Conservation (phyloP, 2,113 vertebrate genomes). For the Epinephelus moara region DNA sequence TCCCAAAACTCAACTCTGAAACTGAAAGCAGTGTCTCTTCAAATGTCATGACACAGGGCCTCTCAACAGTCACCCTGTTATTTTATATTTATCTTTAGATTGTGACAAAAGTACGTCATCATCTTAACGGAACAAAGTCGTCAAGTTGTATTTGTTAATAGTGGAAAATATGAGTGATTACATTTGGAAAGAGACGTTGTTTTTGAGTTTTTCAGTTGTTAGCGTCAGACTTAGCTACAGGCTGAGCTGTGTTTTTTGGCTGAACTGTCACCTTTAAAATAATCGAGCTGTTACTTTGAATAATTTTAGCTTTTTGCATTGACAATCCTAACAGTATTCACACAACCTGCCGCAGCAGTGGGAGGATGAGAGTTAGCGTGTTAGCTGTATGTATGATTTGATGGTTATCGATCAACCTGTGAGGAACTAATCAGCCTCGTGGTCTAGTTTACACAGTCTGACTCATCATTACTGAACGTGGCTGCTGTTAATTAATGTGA, state of each 20-base stretch:
- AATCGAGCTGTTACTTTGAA: slow-evolving; percentile 17
- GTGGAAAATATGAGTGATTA: too few relatives aligned
- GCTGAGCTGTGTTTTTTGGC: neutral
- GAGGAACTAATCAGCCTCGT: neutral
- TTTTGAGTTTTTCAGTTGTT: too few relatives aligned
- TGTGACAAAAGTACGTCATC: neutral
- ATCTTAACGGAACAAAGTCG: neutral
- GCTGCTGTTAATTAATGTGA: neutral
- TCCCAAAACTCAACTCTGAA: neutral
- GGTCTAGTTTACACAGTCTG: slow-evolving; percentile 1
- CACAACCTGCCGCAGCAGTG: neutral
- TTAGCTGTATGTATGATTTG: neutral
- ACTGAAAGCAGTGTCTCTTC: too few relatives aligned
- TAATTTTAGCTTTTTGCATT: slow-evolving; percentile 20
- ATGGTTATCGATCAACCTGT: neutral
- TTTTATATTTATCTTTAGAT: neutral
- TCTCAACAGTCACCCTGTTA: too few relatives aligned
- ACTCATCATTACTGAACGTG: neutral
- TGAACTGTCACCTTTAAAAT: neutral
- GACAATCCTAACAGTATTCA: slow-evolving; percentile 69
- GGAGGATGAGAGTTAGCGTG: neutral
- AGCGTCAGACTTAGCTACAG: neutral
- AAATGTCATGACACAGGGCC: too few relatives aligned
- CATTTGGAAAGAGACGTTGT: neutral
- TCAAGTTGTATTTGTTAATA: too few relatives aligned